Percentiles rank a stretch among this genome's conserved stretches.
Conservation (phyloP, 92 coral and sea anemone genomes). For the Paramuricea clavata region DNA sequence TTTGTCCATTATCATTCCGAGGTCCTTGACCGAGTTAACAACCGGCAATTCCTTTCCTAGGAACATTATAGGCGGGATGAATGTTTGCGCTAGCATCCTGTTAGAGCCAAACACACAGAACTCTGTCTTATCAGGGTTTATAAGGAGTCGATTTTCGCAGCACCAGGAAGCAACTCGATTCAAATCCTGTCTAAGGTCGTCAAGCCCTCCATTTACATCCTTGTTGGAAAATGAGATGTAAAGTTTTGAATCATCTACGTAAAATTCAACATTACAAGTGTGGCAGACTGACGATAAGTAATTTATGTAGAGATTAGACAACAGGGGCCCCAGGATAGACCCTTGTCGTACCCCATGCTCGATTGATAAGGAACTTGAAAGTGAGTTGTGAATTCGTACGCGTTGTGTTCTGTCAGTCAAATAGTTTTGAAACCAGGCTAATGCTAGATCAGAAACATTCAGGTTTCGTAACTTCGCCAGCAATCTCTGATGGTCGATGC, state of each 20-base stretch:
- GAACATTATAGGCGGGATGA: neutral
- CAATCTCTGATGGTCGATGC: conserved; percentile 36
- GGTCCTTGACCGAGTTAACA: conserved; percentile 34
- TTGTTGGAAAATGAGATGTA: too few species aligned
- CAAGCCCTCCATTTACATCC: too few species aligned
- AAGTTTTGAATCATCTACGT: too few species aligned
- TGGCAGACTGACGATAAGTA: conserved; percentile 51
- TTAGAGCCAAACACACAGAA: too few species aligned
- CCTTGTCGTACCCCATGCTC: conserved; percentile 67
- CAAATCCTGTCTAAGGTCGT: conserved; percentile 25
- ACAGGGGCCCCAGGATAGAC: conserved; percentile 55
- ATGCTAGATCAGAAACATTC: neutral
- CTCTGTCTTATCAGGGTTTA: too few species aligned
- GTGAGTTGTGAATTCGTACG: conserved; percentile 26
- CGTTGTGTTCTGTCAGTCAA: conserved; percentile 29
- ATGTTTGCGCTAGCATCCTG: conserved; percentile 8
- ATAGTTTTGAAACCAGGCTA: conserved; percentile 55
- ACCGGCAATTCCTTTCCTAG: conserved; percentile 32
- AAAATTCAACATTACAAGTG: too few species aligned
- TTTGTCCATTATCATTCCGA: conserved; percentile 26
- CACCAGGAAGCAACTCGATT: conserved; percentile 65
- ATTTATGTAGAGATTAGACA: conserved; percentile 50
- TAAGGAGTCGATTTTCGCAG: too few species aligned
- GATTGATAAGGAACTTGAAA: conserved; percentile 32
- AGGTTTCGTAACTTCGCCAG: conserved; percentile 9